Percentiles rank a stretch among this genome's conserved stretches.
Evolutionary conservation across 2,888 invertebrate genomes (phyloP).

Genomic region (Poecilus cupreus): DNA sequence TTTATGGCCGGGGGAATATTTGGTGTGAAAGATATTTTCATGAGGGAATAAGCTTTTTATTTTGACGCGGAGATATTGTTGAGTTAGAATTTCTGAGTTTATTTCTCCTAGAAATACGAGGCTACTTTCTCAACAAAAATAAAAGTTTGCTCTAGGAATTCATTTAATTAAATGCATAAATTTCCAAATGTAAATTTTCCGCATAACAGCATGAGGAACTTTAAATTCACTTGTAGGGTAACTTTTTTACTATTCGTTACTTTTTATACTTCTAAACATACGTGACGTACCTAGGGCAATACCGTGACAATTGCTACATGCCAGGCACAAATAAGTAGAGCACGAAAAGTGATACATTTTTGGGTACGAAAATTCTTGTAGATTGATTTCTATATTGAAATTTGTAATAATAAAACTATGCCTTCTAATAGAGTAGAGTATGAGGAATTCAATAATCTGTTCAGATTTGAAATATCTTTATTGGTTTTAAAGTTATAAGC

Average conservation of each 20-base stretch:
- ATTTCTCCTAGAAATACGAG: background rate
- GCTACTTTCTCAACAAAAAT: background rate
- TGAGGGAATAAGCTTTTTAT: slow-evolving; percentile 2
- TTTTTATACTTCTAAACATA: background rate
- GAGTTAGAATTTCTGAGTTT: background rate
- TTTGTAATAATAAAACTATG: too few relatives aligned
- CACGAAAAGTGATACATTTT: too few relatives aligned
- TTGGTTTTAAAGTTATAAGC: too few relatives aligned
- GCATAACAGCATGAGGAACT: background rate
- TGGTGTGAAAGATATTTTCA: background rate
- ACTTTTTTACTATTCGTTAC: slow-evolving; percentile 10
- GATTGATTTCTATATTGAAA: too few relatives aligned
- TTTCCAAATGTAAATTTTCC: slow-evolving; percentile 13
- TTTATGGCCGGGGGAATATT: background rate
- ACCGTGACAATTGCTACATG: too few relatives aligned
- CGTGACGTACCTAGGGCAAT: too few relatives aligned
- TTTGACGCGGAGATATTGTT: background rate
- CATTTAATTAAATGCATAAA: slow-evolving; percentile 35
- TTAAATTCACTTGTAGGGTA: background rate
- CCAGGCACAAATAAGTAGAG: too few relatives aligned
- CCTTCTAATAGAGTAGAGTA: too few relatives aligned
- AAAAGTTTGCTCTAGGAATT: background rate
- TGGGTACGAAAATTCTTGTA: too few relatives aligned
- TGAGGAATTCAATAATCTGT: too few relatives aligned
- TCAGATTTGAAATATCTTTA: too few relatives aligned